Evolutionary conservation across 2,888 invertebrate genomes (phyloP), one percentile per base, ranked within the genome.

Genomic region (Calliopum simillimum): DNA sequence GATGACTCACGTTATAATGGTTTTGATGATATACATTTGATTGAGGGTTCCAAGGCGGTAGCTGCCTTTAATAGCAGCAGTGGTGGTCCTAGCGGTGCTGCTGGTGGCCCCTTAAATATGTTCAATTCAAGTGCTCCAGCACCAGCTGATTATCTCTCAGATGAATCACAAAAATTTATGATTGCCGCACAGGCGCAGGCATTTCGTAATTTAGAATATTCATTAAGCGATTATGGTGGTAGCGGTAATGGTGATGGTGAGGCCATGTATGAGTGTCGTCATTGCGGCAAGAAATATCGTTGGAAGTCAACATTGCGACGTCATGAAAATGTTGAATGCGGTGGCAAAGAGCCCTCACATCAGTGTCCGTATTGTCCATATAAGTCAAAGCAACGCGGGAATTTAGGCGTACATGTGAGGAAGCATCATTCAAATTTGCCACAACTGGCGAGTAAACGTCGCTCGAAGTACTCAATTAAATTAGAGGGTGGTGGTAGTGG

Each of bases 271-370:
- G 76, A 85, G 80, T 94, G 94, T 80, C 89, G 92, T 43, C 93
- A 93, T 82, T 94, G 94, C 86, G 94, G 94, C 73, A 94, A 94
- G 85, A 89, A 91, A 75, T 94, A 94, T 86, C 90, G 94, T 79
- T 94, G 94, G 93, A 94, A 93, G 86, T 94, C 93, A 71, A 94
- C 94, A 64, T 89, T 94, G 88, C 89, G 92, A 43, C 90, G 93
- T 13, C 94, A 94, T 87, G 93, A 93, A 86, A 92, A 91, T 87
- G 93, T 93, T 70, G 94, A 94, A 85, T 94, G 94, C 85, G 92
- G 93, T 46, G 93, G 93, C 74, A 94, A 94, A 84, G 91, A 93
- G 74, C 94, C 94, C 0, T 89, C 91, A 67, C 93, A 93, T 85
- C 91, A 92, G 79, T 94, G 94, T 79, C 92, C 93, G 41, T 90